Base-by-base conservation (phyloP, 1,140 invertebrate species). In the Eumeta japonica region DNA sequence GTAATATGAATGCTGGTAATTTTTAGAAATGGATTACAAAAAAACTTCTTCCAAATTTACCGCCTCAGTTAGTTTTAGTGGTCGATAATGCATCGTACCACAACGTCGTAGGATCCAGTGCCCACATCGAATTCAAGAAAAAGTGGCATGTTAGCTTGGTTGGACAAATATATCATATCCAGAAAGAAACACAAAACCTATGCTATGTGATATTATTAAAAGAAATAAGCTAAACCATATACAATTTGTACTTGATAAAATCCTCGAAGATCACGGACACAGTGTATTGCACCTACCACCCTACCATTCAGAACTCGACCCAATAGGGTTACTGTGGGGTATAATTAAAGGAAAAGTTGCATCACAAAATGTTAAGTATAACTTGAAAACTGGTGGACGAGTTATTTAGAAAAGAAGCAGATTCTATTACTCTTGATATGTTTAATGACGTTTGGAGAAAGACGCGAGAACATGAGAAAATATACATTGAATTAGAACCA, bases 91-190 rank as follows among this genome's bases (percentile, higher is more conserved):
- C 37, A 2, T 20, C 37, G 3, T 39, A 39, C 17, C 37, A 39
- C 28, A 39, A 39, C 11, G 30, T 29, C 15, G 12, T 27, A 12
- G 2, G 19, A 39, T 33, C 5, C 10, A 5, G 37, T 20, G 3
- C 37, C 37, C 5, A 39, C 17, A 5, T 14, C 17, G 14, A 33
- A 27, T 24, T 4, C 37, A 1, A 39, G 28, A 16, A 50, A 50
- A 35, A 10, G 16, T 10, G 41, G 39, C 9, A 50, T 46, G 45
- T 37, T 41, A 12, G 11, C n/a, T 3, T 47, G 45, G 48, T 31
- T 50, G 2, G 1, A 27, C 10, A 18, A 18, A 27, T 10, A 44
- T 50, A 9, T 3, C 14, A 9, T 46, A 20, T 33, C 16, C 16
- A n/a, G 35, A 28, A 28, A 24, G 16, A 18, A 31, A 31, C 28